Conservation (phyloP, 1,140 invertebrate species). For the Pygmarrhopalites habei region DNA sequence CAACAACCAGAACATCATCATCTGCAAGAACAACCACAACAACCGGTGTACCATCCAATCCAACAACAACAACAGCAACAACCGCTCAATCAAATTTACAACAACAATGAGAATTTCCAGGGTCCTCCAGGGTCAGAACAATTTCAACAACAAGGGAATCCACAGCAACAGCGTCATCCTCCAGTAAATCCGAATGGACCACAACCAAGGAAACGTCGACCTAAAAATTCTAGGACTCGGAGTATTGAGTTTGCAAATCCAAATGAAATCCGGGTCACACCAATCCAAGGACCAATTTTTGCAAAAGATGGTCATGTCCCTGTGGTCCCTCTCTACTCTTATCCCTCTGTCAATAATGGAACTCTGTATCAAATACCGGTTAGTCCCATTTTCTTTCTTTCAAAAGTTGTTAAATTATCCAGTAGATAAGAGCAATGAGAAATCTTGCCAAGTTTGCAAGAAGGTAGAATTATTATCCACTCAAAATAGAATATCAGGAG, state of each 20-base stretch:
- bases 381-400: too few relatives aligned
- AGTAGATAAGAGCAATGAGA: too few relatives aligned
- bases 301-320: slow-evolving; percentile 67
- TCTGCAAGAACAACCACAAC: slow-evolving; percentile 4
- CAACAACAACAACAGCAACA: slow-evolving; percentile 5
- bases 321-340: slow-evolving; percentile 75
- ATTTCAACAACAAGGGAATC: slow-evolving; percentile 3
- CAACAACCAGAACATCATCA: slow-evolving; percentile 9
- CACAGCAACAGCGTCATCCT: background rate
- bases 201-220: slow-evolving; percentile 19
- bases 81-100: background rate
- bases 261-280: slow-evolving; percentile 53
- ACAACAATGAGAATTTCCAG: slow-evolving; percentile 2
- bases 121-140: background rate
- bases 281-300: slow-evolving; percentile 70
- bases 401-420: too few relatives aligned
- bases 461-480: too few relatives aligned
- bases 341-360: slow-evolving; percentile 71
- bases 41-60: background rate
- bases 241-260: background rate
- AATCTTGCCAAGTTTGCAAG: too few relatives aligned
- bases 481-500: too few relatives aligned
- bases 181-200: background rate
- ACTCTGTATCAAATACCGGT: slow-evolving; percentile 78
- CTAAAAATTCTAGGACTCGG: slow-evolving; percentile 20